Percentiles rank a stretch among this genome's conserved stretches.
Conservation (phyloP, 2,888 invertebrate species). For the Furcula furcula region DNA sequence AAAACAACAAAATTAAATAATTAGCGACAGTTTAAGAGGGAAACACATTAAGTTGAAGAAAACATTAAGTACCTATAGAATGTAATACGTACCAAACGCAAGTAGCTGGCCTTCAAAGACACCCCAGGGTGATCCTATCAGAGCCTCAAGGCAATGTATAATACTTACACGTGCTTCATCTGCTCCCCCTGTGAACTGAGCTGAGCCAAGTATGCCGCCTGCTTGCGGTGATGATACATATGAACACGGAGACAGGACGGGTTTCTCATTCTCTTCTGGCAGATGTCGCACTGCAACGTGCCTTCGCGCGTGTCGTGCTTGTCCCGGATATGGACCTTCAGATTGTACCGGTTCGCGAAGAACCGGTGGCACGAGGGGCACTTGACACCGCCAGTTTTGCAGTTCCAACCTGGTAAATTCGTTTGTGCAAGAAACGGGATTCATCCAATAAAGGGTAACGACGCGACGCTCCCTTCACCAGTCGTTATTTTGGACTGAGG, state of each 20-base stretch:
- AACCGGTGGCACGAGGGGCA: slow-evolving; percentile 84
- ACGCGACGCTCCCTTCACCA: too few species aligned
- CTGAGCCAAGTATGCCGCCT: slow-evolving; percentile 73
- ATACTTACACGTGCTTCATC: slow-evolving; percentile 51
- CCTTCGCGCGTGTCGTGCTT: slow-evolving; percentile 86
- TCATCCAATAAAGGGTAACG: too few species aligned
- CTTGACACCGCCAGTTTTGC: slow-evolving; percentile 80
- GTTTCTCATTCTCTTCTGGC: slow-evolving; percentile 86
- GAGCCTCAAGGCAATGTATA: background rate
- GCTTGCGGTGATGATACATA: slow-evolving; percentile 85
- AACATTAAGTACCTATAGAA: too few species aligned
- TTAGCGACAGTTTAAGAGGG: too few species aligned
- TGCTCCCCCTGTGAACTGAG: slow-evolving; percentile 57
- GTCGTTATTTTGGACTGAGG: too few species aligned
- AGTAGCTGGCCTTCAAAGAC: background rate
- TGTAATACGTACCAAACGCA: too few species aligned
- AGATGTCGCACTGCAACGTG: slow-evolving; percentile 85
- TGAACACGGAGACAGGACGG: slow-evolving; percentile 84
- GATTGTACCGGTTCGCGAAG: slow-evolving; percentile 85
- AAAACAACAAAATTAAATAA: too few species aligned
- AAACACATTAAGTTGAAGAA: too few species aligned
- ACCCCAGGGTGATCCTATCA: background rate
- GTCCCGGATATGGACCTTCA: slow-evolving; percentile 87
- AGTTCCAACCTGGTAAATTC: slow-evolving; percentile 74
- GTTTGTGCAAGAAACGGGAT: too few species aligned